Evolutionary conservation across 1,140 invertebrate genomes (phyloP).

Genomic region (Papilio glaucus): DNA sequence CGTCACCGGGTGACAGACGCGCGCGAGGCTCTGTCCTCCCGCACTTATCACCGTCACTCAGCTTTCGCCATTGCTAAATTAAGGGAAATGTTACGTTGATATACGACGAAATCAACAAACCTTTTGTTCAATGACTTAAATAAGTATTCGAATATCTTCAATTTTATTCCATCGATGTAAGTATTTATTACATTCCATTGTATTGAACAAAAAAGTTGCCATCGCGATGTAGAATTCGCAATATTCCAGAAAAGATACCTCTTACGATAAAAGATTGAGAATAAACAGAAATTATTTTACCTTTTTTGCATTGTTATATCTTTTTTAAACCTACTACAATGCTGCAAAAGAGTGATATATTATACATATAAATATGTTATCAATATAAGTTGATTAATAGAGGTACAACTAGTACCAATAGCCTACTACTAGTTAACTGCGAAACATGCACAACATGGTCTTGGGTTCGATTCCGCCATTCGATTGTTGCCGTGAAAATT

Average conservation of each 20-base stretch:
- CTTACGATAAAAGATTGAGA: too few relatives aligned
- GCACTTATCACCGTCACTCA: conserved; percentile 66
- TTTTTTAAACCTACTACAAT: too few relatives aligned
- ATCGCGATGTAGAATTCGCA: neutral
- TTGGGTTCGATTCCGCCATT: too few relatives aligned
- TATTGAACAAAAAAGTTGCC: neutral
- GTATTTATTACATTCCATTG: neutral
- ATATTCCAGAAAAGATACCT: conserved; percentile 2
- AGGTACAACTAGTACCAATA: too few relatives aligned
- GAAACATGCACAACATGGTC: too few relatives aligned
- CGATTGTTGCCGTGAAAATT: too few relatives aligned
- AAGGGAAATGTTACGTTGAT: conserved; percentile 65
- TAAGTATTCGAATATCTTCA: conserved; percentile 39
- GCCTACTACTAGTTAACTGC: too few relatives aligned
- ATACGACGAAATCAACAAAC: conserved; percentile 57
- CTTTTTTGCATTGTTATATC: too few relatives aligned
- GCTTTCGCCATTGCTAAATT: conserved; percentile 71
- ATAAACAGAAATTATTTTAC: too few relatives aligned
- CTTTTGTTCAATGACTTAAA: conserved; percentile 48
- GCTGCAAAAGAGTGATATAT: too few relatives aligned
- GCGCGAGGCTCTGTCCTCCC: conserved; percentile 61
- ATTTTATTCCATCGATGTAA: neutral
- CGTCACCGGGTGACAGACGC: conserved; percentile 62
- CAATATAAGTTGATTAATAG: too few relatives aligned
- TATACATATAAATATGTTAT: too few relatives aligned